Conservation (phyloP, 2,888 invertebrate species). For the Platypus cylindrus region DNA sequence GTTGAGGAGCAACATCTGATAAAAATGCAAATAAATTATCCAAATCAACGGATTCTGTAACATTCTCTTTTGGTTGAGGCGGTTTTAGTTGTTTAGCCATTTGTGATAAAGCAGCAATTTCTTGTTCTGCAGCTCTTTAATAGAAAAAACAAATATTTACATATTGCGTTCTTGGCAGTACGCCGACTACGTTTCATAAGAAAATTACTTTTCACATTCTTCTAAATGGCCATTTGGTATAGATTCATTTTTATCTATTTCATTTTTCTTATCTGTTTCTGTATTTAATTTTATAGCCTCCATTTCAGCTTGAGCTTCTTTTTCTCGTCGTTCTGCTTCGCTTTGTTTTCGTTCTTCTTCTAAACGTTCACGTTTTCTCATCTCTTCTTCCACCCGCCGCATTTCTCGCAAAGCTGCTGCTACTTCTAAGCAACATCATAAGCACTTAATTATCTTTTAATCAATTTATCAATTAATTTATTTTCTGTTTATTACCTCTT, state of each 20-base stretch:
- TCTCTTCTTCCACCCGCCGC: constrained; percentile 74
- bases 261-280: constrained; percentile 13
- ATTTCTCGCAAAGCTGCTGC: constrained; percentile 79
- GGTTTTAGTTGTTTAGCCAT: constrained; percentile 61
- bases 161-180: constrained; percentile 1
- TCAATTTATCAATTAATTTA: background rate
- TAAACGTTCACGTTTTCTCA: constrained; percentile 61
- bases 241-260: too few species aligned
- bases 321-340: constrained; percentile 45
- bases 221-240: constrained; percentile 43
- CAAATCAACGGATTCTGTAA: constrained; percentile 65
- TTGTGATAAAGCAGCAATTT: constrained; percentile 56
- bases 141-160: constrained; percentile 5
- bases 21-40: constrained; percentile 85
- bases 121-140: constrained; percentile 53
- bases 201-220: constrained; percentile 46
- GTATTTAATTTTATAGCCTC: constrained; percentile 24
- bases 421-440: constrained; percentile 43
- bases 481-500: constrained; percentile 37
- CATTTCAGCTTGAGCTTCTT: constrained; percentile 41
- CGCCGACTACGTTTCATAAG: background rate
- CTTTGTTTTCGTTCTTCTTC: constrained; percentile 56
- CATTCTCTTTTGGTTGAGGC: constrained; percentile 40
- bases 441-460: background rate
- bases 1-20: constrained; percentile 55